Evolutionary conservation across 2,113 vertebrate species (phyloP).

Genomic region (Pyxicephalus adspersus): DNA sequence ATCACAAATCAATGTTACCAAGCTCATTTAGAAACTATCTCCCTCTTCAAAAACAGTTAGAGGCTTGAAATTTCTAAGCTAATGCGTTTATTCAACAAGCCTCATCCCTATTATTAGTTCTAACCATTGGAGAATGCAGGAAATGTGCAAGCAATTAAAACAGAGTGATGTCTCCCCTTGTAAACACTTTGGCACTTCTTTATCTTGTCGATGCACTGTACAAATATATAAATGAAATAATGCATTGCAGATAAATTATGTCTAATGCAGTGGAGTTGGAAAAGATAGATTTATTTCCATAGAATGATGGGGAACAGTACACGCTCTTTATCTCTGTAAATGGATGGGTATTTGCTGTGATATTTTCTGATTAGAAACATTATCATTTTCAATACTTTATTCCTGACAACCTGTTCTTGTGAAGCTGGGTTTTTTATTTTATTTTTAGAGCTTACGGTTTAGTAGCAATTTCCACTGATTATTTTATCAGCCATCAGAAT

Average conservation of each 20-base stretch:
- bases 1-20: constrained; percentile 77
- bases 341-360: constrained; percentile 62
- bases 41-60: constrained; percentile 67
- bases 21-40: constrained; percentile 74
- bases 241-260: constrained; percentile 73
- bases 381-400: constrained; percentile 60
- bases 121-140: constrained; percentile 66
- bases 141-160: constrained; percentile 75
- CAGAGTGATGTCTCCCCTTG: constrained; percentile 69
- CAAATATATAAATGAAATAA: constrained; percentile 75
- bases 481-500: not conserved
- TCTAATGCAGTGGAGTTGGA: constrained; percentile 69
- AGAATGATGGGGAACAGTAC: constrained; percentile 60
- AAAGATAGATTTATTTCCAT: constrained; percentile 66
- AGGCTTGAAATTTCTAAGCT: constrained; percentile 72
- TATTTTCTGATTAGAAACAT: constrained; percentile 60
- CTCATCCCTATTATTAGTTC: constrained; percentile 67
- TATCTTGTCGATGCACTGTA: constrained; percentile 66
- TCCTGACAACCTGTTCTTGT: constrained; percentile 23
- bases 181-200: constrained; percentile 72
- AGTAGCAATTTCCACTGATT: not conserved
- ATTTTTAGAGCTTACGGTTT: constrained; percentile 1
- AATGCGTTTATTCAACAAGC: constrained; percentile 76
- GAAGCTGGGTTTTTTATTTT: not conserved
- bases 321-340: constrained; percentile 70